Evolutionary conservation across 2,888 invertebrate genomes (phyloP), one percentile per base, ranked within the genome.

Genomic region (Clanis bilineata): DNA sequence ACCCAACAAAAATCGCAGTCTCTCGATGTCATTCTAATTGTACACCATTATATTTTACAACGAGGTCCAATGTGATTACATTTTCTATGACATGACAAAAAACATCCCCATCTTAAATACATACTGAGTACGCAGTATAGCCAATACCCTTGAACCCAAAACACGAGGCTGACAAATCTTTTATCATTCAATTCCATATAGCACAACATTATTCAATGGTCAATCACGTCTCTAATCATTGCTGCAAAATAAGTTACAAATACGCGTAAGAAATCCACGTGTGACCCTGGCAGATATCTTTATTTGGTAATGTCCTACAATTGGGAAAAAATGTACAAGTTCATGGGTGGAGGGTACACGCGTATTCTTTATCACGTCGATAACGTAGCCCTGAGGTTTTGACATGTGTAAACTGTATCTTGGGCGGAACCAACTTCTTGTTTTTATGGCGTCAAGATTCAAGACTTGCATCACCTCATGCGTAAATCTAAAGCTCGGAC

Each of bases 371-470:
- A 51, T 51, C 51, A 18, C 4, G 4, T 10, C 9, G 51, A 51
- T 51, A 51, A 32, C 51, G 51, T 10, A 51, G 51, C 51, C 51
- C 51, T 51, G 51, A 18, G 51, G 51, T 32, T 51, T 32, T 10
- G 10, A 2, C 28, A 51, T 18, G 32, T 32, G 51, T 32, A 51
- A 25, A 25, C 4, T 22, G 21, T 38, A 56, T 56, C 38, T 23
- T 51, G 28, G 9, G 28, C 32, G 18, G 51, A 51, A 51, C 51
- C 51, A 18, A 28, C 32, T 32, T 51, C n/a, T 10, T 6, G 3
- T 15, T 9, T 28, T 28, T n/a, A n/a, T n/a, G n/a, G n/a, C n/a
- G n/a, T n/a, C n/a, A n/a, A n/a, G n/a, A n/a, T n/a, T n/a, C n/a
- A n/a, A n/a, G n/a, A n/a, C n/a, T 41, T 15, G 18, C 6, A 4